Evolutionary conservation across 2,888 invertebrate genomes (phyloP).

Genomic region (Tortrix viridana): DNA sequence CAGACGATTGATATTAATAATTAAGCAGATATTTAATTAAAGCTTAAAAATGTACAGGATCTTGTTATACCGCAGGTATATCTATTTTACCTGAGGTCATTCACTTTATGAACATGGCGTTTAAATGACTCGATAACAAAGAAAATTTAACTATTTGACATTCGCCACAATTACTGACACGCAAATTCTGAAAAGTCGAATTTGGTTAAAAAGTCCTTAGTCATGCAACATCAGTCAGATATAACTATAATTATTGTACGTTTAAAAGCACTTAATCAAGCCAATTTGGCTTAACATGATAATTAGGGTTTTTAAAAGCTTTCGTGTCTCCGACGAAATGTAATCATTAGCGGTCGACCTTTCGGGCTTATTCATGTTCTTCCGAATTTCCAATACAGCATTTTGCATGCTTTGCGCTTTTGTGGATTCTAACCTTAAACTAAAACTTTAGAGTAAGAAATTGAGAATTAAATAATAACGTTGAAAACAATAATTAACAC

Average conservation of each 20-base stretch:
- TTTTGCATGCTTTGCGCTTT: too few species aligned
- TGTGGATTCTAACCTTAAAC: too few species aligned
- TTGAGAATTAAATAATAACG: too few species aligned
- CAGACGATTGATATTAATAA: too few species aligned
- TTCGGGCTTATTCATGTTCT: conserved; percentile 12
- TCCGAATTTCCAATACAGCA: conserved; percentile 1
- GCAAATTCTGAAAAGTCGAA: conserved; percentile 28
- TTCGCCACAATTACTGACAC: conserved; percentile 15
- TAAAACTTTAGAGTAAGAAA: too few species aligned
- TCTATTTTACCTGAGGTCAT: not conserved
- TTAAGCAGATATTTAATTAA: too few species aligned
- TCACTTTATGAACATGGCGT: conserved; percentile 1
- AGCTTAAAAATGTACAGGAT: too few species aligned
- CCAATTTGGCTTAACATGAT: conserved; percentile 36
- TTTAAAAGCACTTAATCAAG: conserved; percentile 38
- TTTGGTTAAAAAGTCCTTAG: conserved; percentile 20
- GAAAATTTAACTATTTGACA: not conserved
- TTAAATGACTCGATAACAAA: not conserved
- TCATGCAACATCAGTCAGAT: conserved; percentile 31
- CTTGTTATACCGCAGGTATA: too few species aligned
- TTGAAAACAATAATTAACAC: too few species aligned
- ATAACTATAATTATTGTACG: conserved; percentile 29
- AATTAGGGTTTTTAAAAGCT: conserved; percentile 36
- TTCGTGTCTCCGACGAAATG: conserved; percentile 32
- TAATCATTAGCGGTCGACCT: conserved; percentile 29